A percentile compares a stretch with the other conserved stretches of the same genome.
Conservation (phyloP, 2,113 vertebrate genomes). For the Eulemur macaco region DNA sequence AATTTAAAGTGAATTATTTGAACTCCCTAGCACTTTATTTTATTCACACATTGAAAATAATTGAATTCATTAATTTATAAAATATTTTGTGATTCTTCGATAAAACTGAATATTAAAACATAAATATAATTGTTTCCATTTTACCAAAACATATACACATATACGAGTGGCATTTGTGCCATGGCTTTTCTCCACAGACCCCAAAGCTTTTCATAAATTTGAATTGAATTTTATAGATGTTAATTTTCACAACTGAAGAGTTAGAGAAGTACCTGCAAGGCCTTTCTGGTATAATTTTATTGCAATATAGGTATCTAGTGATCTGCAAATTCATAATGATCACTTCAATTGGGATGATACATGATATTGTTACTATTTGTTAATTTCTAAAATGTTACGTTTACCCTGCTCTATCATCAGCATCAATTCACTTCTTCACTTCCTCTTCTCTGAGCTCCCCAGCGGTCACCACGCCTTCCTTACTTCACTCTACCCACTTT, state of each 20-base stretch:
- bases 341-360: background rate
- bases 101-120: background rate
- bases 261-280: background rate
- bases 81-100: background rate
- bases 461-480: background rate
- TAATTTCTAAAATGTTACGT: background rate
- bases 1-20: background rate
- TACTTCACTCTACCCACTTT: background rate
- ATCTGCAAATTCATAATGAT: constrained; percentile 9
- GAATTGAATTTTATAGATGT: constrained; percentile 24
- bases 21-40: background rate
- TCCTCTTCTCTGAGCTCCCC: background rate
- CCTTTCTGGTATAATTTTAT: background rate
- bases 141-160: background rate
- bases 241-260: constrained; percentile 16
- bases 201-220: background rate
- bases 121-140: background rate
- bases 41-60: background rate
- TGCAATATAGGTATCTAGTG: background rate
- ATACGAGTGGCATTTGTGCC: background rate
- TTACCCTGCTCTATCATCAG: background rate
- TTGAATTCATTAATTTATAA: background rate
- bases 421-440: background rate
- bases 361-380: background rate
- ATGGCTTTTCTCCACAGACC: background rate